These are phyloP conservation scores for Scrobipalpa atriplicella DNA, from an alignment of 2,888 invertebrate species.

Conservation along the genomic window DNA sequence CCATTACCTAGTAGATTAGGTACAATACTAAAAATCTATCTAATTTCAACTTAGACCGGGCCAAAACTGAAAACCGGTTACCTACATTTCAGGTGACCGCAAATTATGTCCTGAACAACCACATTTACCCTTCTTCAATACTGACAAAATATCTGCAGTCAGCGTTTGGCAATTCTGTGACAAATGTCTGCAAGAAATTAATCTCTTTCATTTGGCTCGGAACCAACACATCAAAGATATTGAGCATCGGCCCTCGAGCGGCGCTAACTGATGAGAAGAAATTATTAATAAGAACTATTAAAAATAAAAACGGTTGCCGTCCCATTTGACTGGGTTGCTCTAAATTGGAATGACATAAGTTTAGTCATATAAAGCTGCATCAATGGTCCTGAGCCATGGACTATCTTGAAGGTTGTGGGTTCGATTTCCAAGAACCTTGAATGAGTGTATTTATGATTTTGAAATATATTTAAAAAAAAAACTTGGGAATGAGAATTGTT, in stretches of 20 bases:
- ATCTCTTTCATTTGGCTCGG: slow-evolving; percentile 1
- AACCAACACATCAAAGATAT: slow-evolving; percentile 9
- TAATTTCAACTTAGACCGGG: background rate
- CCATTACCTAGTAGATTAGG: background rate
- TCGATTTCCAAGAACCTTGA: too few species aligned
- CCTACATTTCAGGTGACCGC: background rate
- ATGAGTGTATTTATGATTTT: too few species aligned
- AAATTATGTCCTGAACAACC: background rate
- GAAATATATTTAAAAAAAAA: too few species aligned
- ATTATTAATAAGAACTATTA: slow-evolving; percentile 8
- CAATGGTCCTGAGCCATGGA: too few species aligned
- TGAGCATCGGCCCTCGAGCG: background rate
- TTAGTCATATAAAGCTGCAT: too few species aligned
- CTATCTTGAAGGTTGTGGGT: too few species aligned
- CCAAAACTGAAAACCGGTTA: background rate
- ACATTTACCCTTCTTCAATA: background rate
- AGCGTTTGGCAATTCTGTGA: slow-evolving; percentile 2
- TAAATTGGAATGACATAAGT: background rate
- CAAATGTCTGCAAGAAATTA: slow-evolving; percentile 6
- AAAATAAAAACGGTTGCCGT: background rate
- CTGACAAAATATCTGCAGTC: background rate
- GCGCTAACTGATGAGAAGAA: slow-evolving; percentile 3
- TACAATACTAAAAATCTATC: too few species aligned
- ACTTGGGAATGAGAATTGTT: too few species aligned
- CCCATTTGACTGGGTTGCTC: background rate